Evolutionary conservation across 2,888 invertebrate genomes (phyloP), one percentile per base, ranked within the genome.

Genomic region (Philaethria dido): DNA sequence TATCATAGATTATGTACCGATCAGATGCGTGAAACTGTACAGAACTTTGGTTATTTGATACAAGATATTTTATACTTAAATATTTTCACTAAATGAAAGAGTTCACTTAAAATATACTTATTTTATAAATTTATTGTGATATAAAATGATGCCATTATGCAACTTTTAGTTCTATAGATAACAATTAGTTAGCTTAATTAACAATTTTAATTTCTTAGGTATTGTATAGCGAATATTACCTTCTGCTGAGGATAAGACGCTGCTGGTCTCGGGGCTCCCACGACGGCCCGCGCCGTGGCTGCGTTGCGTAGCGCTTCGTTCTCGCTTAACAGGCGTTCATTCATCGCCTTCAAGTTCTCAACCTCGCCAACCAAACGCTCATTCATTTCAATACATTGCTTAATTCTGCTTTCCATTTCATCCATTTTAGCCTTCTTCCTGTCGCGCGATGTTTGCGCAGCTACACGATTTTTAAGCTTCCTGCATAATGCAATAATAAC

Each of bases 391-490:
- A 94, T 94, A 39, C 96, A 87, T 52, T 93, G 86, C 70, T 94
- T 91, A 5, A 97, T 93, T 45, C 95, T 94, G 13, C 88, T 84
- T 84, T 99, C 98, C 93, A 99, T 95, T 75, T 98, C 97, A 74
- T 97, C 96, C 95, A 99, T 96, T 82, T 96, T 96, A 0, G 97
- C 97, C 86, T 99, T 99, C 84, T 99, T 99, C 52, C 98, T 94
- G 87, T 99, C 99, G 64, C 99, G 95, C 0, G 99, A 99, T 57
- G 98, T 98, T 89, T 99, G 99, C 2, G 99, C 99, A 39, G 99
- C 99, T 29, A 99, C 98, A 74, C 99, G 94, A 85, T 99, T 99
- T 86, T 99, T 99, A 77, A 99, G 85, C 91, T 99, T 99, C 85
- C 99, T 98, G 86, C 33, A 91, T 69, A 57, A 66, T 54, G 68